Conservation (phyloP, 2,797 vertebrate genomes). For the Coendou prehensilis region DNA sequence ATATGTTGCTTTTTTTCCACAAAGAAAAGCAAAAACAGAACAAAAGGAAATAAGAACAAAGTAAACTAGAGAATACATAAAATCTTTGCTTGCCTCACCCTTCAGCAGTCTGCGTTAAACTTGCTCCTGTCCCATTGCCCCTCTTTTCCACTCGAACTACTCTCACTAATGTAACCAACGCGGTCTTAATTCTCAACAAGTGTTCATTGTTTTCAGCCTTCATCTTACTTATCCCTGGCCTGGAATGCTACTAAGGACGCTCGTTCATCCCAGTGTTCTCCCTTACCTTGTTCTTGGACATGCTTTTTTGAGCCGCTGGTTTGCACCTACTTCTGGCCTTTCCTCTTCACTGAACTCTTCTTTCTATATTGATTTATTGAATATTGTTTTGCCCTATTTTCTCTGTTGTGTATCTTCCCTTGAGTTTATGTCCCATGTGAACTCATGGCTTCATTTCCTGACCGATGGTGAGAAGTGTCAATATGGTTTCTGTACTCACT, state of each 20-base stretch:
- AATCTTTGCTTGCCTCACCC: fast-evolving
- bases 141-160: neutral
- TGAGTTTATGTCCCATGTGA: neutral
- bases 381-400: neutral
- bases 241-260: fast-evolving
- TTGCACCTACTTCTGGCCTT: neutral
- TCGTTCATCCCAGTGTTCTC: neutral
- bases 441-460: neutral
- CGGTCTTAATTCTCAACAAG: neutral
- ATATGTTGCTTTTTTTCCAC: neutral
- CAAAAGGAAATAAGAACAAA: neutral
- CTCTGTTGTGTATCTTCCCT: neutral
- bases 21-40: neutral
- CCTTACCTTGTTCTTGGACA: neutral
- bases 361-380: neutral
- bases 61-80: neutral
- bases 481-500: neutral
- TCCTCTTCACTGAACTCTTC: neutral
- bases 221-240: fast-evolving
- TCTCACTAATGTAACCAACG: neutral
- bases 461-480: no score
- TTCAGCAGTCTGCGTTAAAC: neutral
- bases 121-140: neutral
- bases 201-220: fast-evolving
- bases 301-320: neutral